phyloP scores from a whole-genome alignment of 2,888 invertebrate genomes.

The Cantharis rufa region DNA sequence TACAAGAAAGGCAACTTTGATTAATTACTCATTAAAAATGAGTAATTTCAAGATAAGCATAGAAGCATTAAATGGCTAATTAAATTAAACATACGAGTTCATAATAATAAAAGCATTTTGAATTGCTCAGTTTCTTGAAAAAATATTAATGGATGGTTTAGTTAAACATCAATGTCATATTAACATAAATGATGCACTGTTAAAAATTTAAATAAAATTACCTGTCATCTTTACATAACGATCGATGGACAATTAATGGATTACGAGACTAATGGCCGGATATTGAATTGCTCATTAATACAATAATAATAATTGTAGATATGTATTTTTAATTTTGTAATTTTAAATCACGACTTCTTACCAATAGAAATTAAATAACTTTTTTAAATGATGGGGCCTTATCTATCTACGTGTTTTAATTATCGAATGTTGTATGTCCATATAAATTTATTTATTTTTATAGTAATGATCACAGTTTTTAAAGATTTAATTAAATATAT shows the following conservation, averaged over 20 bases:
- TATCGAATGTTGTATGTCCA: not conserved
- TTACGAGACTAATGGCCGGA: not conserved
- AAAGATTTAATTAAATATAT: not conserved
- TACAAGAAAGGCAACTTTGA: not conserved
- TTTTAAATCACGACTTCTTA: not conserved
- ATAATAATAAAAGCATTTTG: not conserved
- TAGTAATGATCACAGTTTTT: not conserved
- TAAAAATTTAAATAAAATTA: not conserved
- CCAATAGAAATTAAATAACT: not conserved
- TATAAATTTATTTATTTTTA: not conserved
- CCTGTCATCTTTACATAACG: not conserved
- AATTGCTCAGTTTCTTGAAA: not conserved
- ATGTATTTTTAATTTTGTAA: not conserved
- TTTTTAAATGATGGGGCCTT: not conserved
- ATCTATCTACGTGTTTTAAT: not conserved
- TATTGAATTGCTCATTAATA: slow-evolving; percentile 1
- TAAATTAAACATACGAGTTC: not conserved
- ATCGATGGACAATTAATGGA: not conserved
- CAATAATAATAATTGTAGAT: not conserved
- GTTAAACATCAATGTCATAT: not conserved
- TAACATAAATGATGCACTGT: not conserved
- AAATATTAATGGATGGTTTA: not conserved
- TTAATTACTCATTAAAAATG: not conserved
- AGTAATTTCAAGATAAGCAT: not conserved
- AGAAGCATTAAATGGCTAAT: not conserved